Evolutionary conservation across 1,140 invertebrate species (phyloP), one percentile per base, ranked within the genome.

Genomic region (Phortica variegata): DNA sequence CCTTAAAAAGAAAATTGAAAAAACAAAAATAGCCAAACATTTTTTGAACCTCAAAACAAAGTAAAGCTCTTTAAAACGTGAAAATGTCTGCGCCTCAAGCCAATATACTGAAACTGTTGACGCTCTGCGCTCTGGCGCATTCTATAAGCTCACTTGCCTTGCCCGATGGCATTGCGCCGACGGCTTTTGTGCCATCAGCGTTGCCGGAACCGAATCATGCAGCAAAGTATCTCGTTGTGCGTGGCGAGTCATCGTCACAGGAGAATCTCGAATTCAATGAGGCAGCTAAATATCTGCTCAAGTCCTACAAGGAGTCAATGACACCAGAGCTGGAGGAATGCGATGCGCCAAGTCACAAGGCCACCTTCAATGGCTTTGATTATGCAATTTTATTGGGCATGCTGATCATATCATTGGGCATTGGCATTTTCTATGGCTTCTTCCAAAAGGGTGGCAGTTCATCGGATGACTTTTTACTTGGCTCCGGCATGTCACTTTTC

Each of bases 341-440:
- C 49, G 72, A 54, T 29, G 54, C 54, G n/a, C 61, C 68, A 4
- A 60, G 42, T 1, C 68, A 76, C 26, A 73, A 72, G 44, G 61
- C 65, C 8, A 55, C 43, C 8, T 76, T 76, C 23, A 60, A 71
- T 6, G 52, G 49, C 3, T 74, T 65, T 18, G 87, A 89, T 69
- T 89, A 88, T 55, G 53, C 77, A 3, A 82, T 89, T 2, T 66
- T 89, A 15, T 77, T 74, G 1, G 65, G 75, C 3, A 88, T 90
- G 83, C 61, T 91, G 16, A 42, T 83, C 1, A 77, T 87, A 0
- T 89, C 88, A 0, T 81, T 86, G 47, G 80, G 82, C 18, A 90
- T 74, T 34, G 89, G 90, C 0, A 77, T 89, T 1, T 91, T 88
- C 69, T 90, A 89, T 65, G 88, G 86, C 1, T 88, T 85, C 50